These are phyloP conservation scores for Nephrotoma guestfalica DNA, from an alignment of 2,888 invertebrate genomes.

Conservation along the genomic window DNA sequence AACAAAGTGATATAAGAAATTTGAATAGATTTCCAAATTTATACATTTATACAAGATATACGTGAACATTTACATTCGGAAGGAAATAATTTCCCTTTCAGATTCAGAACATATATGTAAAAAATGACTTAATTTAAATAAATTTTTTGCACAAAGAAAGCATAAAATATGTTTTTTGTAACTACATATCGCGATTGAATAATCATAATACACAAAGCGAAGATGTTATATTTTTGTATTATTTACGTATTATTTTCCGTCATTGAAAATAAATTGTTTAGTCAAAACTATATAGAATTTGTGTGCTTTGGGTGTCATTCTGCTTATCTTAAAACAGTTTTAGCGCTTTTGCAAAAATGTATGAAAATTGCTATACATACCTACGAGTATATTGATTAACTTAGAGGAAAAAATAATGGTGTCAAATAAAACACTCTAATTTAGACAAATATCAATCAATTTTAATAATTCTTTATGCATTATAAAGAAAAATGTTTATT, in stretches of 20 bases:
- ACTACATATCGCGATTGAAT: not conserved
- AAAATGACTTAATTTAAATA: not conserved
- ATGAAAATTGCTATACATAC: too few relatives aligned
- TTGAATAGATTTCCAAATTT: not conserved
- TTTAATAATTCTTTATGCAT: too few relatives aligned
- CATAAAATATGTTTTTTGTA: not conserved
- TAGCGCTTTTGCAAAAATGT: too few relatives aligned
- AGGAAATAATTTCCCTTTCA: not conserved
- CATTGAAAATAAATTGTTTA: not conserved
- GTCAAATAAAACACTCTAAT: too few relatives aligned
- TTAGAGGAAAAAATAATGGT: too few relatives aligned
- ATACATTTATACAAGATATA: not conserved
- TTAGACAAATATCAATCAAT: too few relatives aligned
- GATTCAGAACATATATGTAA: not conserved
- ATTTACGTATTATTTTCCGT: not conserved
- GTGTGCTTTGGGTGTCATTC: not conserved
- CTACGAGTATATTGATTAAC: too few relatives aligned
- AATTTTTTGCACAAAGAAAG: not conserved
- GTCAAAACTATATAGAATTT: not conserved
- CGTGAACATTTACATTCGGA: not conserved
- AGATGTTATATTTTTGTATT: too few relatives aligned
- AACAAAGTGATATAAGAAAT: not conserved
- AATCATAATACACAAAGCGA: not conserved
- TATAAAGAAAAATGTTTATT: too few relatives aligned
- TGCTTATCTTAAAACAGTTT: not conserved